A percentile compares a stretch with the other conserved stretches of the same genome.
Conservation (phyloP, 1,140 invertebrate genomes). For the Zaprionus vittiger region DNA sequence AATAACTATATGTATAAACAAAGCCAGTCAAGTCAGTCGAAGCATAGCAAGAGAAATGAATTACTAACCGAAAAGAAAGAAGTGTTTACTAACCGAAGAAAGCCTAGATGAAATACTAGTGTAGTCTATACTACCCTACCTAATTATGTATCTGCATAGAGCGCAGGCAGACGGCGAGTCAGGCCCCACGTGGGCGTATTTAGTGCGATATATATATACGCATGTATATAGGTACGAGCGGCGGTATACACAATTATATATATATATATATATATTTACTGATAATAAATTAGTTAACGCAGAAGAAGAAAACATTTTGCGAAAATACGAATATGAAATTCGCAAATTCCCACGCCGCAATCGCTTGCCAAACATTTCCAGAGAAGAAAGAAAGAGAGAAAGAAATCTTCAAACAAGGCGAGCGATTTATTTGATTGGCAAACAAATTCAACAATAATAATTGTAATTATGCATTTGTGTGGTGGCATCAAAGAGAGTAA, state of each 20-base stretch:
- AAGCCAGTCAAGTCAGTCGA: constrained; percentile 79
- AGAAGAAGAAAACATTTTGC: constrained; percentile 40
- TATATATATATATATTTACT: constrained; percentile 62
- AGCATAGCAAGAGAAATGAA: constrained; percentile 33
- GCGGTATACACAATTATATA: constrained; percentile 61
- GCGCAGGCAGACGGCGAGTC: background rate
- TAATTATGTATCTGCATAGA: constrained; percentile 6
- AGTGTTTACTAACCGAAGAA: constrained; percentile 69
- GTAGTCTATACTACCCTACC: constrained; percentile 1
- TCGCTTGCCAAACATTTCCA: constrained; percentile 63
- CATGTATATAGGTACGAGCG: constrained; percentile 35
- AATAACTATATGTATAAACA: constrained; percentile 69
- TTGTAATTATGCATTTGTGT: constrained; percentile 81
- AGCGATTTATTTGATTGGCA: constrained; percentile 39
- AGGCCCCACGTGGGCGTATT: constrained; percentile 48
- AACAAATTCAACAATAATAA: constrained; percentile 76
- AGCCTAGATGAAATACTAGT: constrained; percentile 53
- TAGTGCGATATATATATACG: constrained; percentile 25
- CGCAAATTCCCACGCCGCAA: constrained; percentile 13
- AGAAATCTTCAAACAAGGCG: constrained; percentile 4
- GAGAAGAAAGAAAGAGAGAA: constrained; percentile 19
- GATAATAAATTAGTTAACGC: constrained; percentile 78
- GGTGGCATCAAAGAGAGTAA: constrained; percentile 54
- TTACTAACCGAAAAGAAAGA: background rate
- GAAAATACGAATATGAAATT: constrained; percentile 50